A percentile compares a stretch with the other conserved stretches of the same genome.
Conservation (phyloP, 2,797 vertebrate genomes). For the Iguana delicatissima region DNA sequence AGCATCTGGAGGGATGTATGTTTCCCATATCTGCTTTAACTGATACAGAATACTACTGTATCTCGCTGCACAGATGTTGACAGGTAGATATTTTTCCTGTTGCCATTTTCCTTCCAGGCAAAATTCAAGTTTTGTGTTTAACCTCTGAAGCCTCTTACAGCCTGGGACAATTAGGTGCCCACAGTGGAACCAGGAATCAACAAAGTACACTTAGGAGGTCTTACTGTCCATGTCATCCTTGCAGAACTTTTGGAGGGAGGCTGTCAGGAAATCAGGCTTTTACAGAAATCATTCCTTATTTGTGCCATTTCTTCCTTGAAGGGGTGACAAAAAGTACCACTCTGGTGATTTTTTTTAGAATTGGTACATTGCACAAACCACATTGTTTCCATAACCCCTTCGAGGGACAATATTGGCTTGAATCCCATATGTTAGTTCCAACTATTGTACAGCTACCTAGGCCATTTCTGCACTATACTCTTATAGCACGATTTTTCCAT, state of each 20-base stretch:
- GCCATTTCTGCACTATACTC: too few species aligned
- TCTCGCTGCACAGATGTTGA: neutral
- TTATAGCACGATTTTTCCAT: too few species aligned
- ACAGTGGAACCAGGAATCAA: neutral
- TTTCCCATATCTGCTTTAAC: neutral
- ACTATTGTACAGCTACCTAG: too few species aligned
- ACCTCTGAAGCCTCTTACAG: neutral
- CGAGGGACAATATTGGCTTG: neutral
- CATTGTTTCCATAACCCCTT: neutral
- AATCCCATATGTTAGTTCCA: too few species aligned
- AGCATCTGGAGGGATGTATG: too few species aligned
- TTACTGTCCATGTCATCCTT: neutral
- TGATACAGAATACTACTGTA: neutral
- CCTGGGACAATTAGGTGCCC: neutral
- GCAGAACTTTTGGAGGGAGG: neutral
- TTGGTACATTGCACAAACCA: neutral
- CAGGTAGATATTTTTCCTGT: neutral
- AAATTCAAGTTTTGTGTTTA: neutral
- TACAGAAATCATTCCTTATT: neutral
- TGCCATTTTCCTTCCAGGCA: neutral
- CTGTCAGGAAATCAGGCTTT: neutral
- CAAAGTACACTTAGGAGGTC: neutral
- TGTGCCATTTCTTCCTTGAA: neutral
- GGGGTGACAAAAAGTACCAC: neutral
- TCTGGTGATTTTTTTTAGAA: neutral